phyloP scores from a whole-genome alignment of 2,113 vertebrate species.

The Rhegmatorhina hoffmannsi region DNA sequence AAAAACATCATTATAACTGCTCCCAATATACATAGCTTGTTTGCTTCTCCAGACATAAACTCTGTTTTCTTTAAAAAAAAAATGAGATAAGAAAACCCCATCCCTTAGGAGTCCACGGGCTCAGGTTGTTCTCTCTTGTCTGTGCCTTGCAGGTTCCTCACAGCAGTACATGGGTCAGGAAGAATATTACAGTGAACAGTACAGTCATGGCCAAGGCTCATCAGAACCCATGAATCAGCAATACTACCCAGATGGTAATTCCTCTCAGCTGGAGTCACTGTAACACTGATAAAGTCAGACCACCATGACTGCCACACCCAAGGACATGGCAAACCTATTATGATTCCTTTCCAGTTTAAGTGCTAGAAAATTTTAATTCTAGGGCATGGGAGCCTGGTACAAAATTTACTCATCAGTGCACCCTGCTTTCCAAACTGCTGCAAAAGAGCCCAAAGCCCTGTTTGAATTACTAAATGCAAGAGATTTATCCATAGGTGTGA shows the following conservation, averaged over 20 bases:
- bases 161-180: slow-evolving; percentile 95
- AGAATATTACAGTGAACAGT: slow-evolving; percentile 96
- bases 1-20: not conserved
- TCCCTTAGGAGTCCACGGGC: accelerated
- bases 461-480: not conserved
- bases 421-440: not conserved
- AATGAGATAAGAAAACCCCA: not conserved
- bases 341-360: not conserved
- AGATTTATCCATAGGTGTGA: not conserved
- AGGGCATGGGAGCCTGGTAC: not conserved
- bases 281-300: not conserved
- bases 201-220: slow-evolving; percentile 89
- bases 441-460: not conserved
- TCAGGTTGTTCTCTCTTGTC: not conserved
- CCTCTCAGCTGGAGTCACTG: not conserved
- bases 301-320: not conserved
- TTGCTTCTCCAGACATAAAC: not conserved
- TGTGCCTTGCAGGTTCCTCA: slow-evolving; percentile 83
- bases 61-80: not conserved
- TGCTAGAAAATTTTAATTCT: not conserved
- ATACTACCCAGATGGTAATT: slow-evolving; percentile 94
- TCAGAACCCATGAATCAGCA: slow-evolving; percentile 91
- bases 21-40: not conserved
- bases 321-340: not conserved
- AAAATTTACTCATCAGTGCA: not conserved